These are phyloP conservation scores for Argyra leucocephala DNA, from an alignment of 2,888 invertebrate species.

Conservation along the genomic window DNA sequence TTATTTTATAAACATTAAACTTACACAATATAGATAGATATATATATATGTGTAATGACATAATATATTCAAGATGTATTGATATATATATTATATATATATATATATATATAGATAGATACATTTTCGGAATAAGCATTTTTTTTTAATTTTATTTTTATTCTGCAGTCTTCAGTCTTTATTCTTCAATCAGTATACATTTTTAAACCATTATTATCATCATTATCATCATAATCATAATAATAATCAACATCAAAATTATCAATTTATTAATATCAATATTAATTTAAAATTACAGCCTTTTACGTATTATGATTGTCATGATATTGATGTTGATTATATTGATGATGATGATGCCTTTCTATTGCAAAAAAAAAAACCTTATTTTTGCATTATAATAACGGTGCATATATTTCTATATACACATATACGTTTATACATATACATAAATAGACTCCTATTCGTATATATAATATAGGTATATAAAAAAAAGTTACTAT, in stretches of 20 bases:
- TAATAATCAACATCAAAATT: background rate
- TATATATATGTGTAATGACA: too few species aligned
- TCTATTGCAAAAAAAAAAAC: background rate
- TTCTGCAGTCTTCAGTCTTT: background rate
- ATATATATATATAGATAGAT: background rate
- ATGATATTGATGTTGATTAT: background rate
- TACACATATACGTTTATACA: too few species aligned
- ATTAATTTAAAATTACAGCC: background rate
- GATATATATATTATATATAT: background rate
- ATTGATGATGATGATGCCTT: background rate
- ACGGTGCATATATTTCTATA: too few species aligned
- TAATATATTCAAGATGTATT: too few species aligned
- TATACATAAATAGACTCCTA: too few species aligned
- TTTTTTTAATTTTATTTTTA: background rate
- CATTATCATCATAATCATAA: background rate
- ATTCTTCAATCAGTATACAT: background rate
- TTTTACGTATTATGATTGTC: background rate
- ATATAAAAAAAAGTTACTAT: too few species aligned
- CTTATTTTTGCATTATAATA: too few species aligned
- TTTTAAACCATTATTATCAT: conserved; percentile 1
- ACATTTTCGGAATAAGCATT: background rate
- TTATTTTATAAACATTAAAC: too few species aligned
- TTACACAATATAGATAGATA: too few species aligned
- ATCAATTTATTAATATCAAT: conserved; percentile 3
- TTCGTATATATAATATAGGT: too few species aligned